These are phyloP conservation scores for Catostomus latipinnis DNA, from an alignment of 2,797 vertebrate species.

Conservation along the genomic window DNA sequence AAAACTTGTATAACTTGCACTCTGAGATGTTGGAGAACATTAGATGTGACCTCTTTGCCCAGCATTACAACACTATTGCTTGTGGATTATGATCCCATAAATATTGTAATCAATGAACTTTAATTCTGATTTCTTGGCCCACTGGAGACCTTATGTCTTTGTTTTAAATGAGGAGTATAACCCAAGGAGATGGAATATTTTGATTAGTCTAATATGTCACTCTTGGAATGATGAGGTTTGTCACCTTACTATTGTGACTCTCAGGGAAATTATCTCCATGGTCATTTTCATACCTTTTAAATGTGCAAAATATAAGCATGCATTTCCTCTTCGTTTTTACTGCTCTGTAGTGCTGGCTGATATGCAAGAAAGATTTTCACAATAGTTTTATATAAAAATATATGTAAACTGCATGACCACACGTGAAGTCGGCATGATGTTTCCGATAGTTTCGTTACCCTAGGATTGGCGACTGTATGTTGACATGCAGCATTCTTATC, in stretches of 20 bases:
- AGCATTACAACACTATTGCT: not conserved
- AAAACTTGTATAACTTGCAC: not conserved
- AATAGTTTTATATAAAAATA: no score
- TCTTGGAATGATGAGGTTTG: constrained; percentile 16
- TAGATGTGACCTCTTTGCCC: constrained; percentile 22
- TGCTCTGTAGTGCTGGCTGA: not conserved
- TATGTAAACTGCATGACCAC: no score
- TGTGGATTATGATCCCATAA: not conserved
- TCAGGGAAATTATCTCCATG: constrained; percentile 30
- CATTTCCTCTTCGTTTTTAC: constrained; percentile 8
- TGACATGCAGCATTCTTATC: no score
- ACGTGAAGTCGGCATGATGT: no score
- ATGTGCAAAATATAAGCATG: constrained; percentile 1
- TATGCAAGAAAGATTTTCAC: no score
- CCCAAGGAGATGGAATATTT: constrained; percentile 1
- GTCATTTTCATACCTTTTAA: constrained; percentile 38
- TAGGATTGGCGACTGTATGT: no score
- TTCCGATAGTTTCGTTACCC: no score
- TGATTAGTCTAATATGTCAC: constrained; percentile 22
- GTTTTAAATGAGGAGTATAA: constrained; percentile 4
- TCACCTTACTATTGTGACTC: constrained; percentile 18
- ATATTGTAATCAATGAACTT: not conserved
- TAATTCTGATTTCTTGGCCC: not conserved
- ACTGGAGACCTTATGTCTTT: not conserved
- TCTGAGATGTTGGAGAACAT: not conserved